Percentiles rank a stretch among this genome's conserved stretches.
Evolutionary conservation across 2,113 vertebrate genomes (phyloP).

Genomic region (Anhinga rufa): DNA sequence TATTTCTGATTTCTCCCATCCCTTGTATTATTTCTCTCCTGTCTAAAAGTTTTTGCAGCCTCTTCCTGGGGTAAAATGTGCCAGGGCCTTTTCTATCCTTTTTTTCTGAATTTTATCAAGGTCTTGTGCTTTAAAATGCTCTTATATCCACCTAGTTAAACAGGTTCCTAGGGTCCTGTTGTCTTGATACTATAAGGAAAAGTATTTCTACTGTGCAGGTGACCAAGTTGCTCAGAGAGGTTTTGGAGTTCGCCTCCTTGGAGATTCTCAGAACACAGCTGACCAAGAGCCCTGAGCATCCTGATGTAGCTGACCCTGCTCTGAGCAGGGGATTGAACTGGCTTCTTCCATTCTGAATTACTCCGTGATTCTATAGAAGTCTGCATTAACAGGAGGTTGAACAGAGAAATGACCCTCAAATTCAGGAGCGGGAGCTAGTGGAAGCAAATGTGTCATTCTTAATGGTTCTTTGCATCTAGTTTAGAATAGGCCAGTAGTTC

Average conservation of each 20-base stretch:
- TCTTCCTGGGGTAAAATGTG: background rate
- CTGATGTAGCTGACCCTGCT: background rate
- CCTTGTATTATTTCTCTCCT: background rate
- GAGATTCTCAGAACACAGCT: background rate
- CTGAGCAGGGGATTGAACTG: background rate
- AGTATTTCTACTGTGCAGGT: background rate
- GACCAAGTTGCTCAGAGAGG: background rate
- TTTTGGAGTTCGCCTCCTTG: background rate
- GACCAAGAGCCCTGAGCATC: background rate
- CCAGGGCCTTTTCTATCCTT: background rate
- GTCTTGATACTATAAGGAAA: background rate
- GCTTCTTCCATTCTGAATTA: background rate
- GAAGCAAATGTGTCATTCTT: background rate
- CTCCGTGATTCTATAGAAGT: no score
- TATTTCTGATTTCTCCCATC: background rate
- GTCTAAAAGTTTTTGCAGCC: background rate
- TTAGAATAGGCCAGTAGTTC: background rate
- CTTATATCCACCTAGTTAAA: background rate
- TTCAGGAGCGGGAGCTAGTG: background rate
- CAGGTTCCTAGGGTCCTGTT: background rate
- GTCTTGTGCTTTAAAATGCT: background rate
- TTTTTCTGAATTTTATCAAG: background rate
- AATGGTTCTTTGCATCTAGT: background rate
- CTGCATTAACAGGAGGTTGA: background rate
- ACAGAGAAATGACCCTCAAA: background rate